A percentile compares a stretch with the other conserved stretches of the same genome.
phyloP scores from a whole-genome alignment of 2,113 vertebrate species.

The Dolichallabes microphthalmus region DNA sequence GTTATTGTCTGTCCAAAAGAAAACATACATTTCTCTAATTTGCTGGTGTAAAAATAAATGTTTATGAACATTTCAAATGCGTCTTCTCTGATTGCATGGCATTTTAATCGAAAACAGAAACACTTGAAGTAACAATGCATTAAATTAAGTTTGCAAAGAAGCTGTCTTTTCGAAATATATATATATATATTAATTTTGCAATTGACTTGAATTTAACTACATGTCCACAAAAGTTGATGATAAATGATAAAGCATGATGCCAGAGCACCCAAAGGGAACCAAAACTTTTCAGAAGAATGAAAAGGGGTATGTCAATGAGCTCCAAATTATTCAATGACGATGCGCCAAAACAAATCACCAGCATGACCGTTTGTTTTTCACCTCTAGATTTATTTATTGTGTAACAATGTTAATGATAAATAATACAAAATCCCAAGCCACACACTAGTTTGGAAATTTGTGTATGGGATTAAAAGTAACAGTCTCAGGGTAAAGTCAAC shows the following conservation, averaged over 20 bases:
- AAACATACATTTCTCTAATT: slow-evolving; percentile 85
- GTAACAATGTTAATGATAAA: slow-evolving; percentile 7
- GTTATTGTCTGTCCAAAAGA: slow-evolving; percentile 85
- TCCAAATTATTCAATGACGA: not conserved
- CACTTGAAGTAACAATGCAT: not conserved
- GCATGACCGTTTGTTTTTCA: not conserved
- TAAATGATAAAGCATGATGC: not conserved
- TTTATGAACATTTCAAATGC: slow-evolving; percentile 78
- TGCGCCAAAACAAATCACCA: not conserved
- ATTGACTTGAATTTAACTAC: not conserved
- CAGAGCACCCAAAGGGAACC: not conserved
- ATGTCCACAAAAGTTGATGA: not conserved
- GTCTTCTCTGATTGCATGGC: not conserved
- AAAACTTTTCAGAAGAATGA: not conserved
- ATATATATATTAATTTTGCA: not conserved
- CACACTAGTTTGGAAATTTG: slow-evolving; percentile 14
- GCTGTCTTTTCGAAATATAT: not conserved
- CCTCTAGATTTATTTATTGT: slow-evolving; percentile 20
- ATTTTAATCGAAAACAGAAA: not conserved
- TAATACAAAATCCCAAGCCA: slow-evolving; percentile 5
- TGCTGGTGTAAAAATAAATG: slow-evolving; percentile 96
- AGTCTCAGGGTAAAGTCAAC: not conserved
- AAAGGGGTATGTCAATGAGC: not conserved
- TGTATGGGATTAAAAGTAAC: slow-evolving; percentile 6
- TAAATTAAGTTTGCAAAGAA: not conserved